These are phyloP conservation scores for Atherinosoma microstoma DNA, from an alignment of 2,797 vertebrate genomes.

Conservation along the genomic window DNA sequence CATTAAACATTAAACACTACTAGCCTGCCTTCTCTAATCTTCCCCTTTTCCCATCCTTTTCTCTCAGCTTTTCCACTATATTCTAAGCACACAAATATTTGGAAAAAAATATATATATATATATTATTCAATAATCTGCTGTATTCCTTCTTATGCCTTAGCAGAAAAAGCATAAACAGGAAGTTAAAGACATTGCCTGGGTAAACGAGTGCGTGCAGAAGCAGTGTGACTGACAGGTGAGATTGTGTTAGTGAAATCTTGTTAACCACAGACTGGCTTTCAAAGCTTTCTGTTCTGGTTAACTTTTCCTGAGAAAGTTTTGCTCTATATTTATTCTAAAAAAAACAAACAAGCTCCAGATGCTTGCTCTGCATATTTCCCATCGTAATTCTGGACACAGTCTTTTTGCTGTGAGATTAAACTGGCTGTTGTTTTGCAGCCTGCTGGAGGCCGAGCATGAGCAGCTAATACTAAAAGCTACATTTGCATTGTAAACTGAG, in stretches of 20 bases:
- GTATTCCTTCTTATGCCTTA: not conserved
- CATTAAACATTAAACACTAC: not conserved
- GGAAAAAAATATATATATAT: not conserved
- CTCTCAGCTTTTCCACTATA: not conserved
- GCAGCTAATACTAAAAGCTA: slow-evolving; percentile 18
- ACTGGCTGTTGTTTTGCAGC: slow-evolving; percentile 10
- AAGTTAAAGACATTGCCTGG: not conserved
- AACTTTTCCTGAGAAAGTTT: slow-evolving; percentile 33
- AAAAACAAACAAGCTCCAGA: not conserved
- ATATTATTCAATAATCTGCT: not conserved
- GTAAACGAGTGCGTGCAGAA: slow-evolving; percentile 22
- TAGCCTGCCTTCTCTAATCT: not conserved
- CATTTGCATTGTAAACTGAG: slow-evolving; percentile 59
- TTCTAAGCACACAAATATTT: not conserved
- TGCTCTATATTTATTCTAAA: not conserved
- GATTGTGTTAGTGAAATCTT: slow-evolving; percentile 56
- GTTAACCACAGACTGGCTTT: slow-evolving; percentile 59
- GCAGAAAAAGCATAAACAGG: not conserved
- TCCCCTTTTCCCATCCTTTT: not conserved
- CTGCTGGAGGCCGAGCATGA: slow-evolving; percentile 10
- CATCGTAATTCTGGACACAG: not conserved
- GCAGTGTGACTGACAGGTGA: slow-evolving; percentile 36
- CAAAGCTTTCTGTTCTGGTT: slow-evolving; percentile 32
- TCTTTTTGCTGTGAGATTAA: slow-evolving; percentile 10
- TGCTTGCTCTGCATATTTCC: slow-evolving; percentile 21